Conservation (phyloP, 2,113 vertebrate genomes). For the Tetrax tetrax region DNA sequence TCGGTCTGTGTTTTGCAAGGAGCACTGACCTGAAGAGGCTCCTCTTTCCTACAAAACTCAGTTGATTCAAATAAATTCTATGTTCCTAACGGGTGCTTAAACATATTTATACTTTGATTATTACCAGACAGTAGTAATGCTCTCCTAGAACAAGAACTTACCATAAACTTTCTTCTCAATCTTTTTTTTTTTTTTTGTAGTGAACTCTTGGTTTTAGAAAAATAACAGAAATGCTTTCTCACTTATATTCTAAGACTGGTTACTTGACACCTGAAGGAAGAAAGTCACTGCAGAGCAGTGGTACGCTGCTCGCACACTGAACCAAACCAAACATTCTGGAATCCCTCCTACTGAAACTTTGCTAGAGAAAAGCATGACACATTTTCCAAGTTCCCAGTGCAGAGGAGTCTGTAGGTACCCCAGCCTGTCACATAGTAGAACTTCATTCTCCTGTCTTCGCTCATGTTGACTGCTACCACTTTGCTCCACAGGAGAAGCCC, state of each 20-base stretch:
- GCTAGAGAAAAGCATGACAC: not conserved
- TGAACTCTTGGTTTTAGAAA: not conserved
- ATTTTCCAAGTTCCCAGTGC: not conserved
- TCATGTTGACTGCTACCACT: conserved; percentile 89
- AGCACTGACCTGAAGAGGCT: not conserved
- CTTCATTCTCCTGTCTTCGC: conserved; percentile 83
- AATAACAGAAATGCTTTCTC: not conserved
- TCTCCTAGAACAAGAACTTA: not conserved
- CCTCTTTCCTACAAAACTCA: not conserved
- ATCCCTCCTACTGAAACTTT: not conserved
- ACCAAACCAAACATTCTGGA: not conserved
- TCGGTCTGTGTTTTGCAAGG: not conserved
- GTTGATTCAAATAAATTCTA: not conserved
- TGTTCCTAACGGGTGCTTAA: not conserved
- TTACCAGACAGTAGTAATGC: not conserved
- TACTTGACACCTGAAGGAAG: not conserved
- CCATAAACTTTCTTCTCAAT: not conserved
- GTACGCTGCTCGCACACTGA: fast-evolving
- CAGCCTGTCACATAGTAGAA: conserved; percentile 87
- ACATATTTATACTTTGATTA: not conserved
- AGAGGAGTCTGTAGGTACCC: conserved; percentile 74
- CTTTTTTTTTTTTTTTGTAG: not conserved
- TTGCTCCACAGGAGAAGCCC: conserved; percentile 93
- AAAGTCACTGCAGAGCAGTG: not conserved
- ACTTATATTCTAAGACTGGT: not conserved